Evolutionary conservation across 23 tunicate species (phyloP), one percentile per base, ranked within the genome.

Genomic region (Oikopleura albicans): DNA sequence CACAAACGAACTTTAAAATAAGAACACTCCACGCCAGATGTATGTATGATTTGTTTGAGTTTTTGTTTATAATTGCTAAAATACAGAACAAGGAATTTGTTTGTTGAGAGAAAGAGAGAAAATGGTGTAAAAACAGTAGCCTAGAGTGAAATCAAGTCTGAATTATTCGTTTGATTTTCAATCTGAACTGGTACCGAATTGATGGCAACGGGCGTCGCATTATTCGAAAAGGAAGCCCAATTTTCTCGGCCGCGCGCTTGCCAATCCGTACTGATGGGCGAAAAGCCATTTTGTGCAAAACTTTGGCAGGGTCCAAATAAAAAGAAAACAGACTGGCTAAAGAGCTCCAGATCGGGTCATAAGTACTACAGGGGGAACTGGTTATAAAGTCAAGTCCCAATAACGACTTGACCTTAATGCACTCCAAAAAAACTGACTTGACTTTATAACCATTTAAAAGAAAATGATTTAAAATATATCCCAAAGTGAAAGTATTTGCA

Each of bases 131-230:
- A 8, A 22, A n/a, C n/a, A n/a, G n/a, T n/a, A 22, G 12, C 63
- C 63, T 49, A 71, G 31, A 71, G 79, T 12, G 79, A 71, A 2
- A 71, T 71, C 35, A 71, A 29, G 37, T 71, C 79, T 16, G 27
- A 12, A 29, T 29, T 71, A 16, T 16, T 71, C 28, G 34, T 71
- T 71, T 71, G 79, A 71, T 71, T 71, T 71, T 71, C 79, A 71
- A 71, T 71, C 35, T 71, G 79, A 29, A 71, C 79, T 2, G 79
- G 79, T 2, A 71, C 79, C 36, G 79, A 71, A 29, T 71, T 71
- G 37, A 71, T 71, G 4, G 36, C 79, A 34, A 71, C 79, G 34
- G 79, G 79, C 4, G 36, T 37, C 4, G 34, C 35, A 22, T 8
- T 8, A 29, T 16, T 71, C 31, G 79, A 16, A 31, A 71, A 71